Percentiles rank a stretch among this genome's conserved stretches.
Conservation (phyloP, 2,797 vertebrate species). For the Neoniphon sammara region DNA sequence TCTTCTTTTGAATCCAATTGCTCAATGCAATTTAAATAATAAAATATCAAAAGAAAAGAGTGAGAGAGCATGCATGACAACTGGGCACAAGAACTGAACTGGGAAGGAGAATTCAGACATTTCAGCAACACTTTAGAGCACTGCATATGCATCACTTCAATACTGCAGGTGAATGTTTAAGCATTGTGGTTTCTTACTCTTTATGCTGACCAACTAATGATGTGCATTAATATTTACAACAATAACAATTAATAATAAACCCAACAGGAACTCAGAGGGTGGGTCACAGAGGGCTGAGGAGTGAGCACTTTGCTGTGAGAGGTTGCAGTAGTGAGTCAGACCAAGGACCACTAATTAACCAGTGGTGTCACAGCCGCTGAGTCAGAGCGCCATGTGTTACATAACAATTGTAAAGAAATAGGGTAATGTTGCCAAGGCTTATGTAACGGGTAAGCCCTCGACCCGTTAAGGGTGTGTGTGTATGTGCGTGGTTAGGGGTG, state of each 20-base stretch:
- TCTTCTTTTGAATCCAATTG: too few species aligned
- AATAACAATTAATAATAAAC: not conserved
- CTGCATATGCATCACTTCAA: not conserved
- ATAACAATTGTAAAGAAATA: not conserved
- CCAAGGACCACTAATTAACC: not conserved
- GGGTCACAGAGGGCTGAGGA: too few species aligned
- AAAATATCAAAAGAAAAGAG: too few species aligned
- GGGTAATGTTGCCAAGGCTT: not conserved
- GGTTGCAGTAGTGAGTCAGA: not conserved
- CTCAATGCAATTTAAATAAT: too few species aligned
- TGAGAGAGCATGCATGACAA: too few species aligned
- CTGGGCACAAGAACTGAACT: too few species aligned
- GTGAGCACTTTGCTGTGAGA: too few species aligned
- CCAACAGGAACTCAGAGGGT: too few species aligned
- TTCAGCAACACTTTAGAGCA: not conserved
- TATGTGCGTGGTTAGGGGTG: not conserved
- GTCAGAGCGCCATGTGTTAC: not conserved
- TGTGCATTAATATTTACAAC: not conserved
- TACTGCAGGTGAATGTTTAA: not conserved
- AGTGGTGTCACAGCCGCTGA: not conserved
- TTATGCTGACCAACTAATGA: not conserved
- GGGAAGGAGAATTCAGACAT: too few species aligned
- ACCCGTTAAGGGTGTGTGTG: not conserved
- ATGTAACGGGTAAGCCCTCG: constrained; percentile 1
- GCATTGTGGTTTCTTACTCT: not conserved